Evolutionary conservation across 2,888 invertebrate genomes (phyloP).

Genomic region (Halictus ligatus): DNA sequence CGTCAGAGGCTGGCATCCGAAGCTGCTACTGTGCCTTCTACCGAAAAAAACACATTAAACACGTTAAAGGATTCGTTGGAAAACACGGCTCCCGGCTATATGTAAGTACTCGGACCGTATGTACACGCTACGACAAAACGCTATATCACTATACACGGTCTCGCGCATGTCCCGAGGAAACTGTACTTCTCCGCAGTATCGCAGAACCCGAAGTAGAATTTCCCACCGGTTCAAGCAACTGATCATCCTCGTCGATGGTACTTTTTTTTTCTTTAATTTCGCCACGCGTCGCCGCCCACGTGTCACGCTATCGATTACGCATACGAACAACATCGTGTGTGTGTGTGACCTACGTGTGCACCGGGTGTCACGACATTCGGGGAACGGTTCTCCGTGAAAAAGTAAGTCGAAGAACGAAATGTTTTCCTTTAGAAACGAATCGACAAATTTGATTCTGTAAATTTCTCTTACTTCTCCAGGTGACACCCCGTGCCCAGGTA

Average conservation of each 20-base stretch:
- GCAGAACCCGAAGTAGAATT: conserved; percentile 19
- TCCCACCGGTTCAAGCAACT: neutral
- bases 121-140: conserved; percentile 11
- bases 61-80: conserved; percentile 31
- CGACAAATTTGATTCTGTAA: neutral
- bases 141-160: too few species aligned
- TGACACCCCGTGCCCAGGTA: neutral
- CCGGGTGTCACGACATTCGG: neutral
- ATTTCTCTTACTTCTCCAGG: neutral
- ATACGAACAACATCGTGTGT: neutral
- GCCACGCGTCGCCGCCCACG: conserved; percentile 8
- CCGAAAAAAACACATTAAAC: conserved; percentile 58
- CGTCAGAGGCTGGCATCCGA: conserved; percentile 80
- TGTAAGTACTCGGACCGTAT: conserved; percentile 28
- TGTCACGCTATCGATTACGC: conserved; percentile 23
- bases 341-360: neutral
- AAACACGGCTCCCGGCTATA: conserved; percentile 4
- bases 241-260: conserved; percentile 4
- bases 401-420: neutral
- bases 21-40: conserved; percentile 83
- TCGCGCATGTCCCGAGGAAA: conserved; percentile 18
- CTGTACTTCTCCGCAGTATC: neutral
- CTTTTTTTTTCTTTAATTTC: conserved; percentile 37
- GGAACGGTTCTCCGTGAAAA: neutral
- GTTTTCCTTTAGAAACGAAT: too few species aligned